phyloP scores from a whole-genome alignment of 1,140 invertebrate species.

The Dolichoris vasculosae region DNA sequence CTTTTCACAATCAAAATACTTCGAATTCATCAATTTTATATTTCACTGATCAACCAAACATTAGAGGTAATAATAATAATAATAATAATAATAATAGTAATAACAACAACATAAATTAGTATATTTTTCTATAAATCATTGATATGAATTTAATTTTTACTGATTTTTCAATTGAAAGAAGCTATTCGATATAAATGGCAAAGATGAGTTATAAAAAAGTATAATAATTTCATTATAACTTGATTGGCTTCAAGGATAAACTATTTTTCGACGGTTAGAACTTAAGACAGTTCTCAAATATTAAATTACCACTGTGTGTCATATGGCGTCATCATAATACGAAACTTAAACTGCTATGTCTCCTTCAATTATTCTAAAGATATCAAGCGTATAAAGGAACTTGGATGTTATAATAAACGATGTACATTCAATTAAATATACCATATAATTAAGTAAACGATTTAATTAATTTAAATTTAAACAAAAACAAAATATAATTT shows the following conservation, averaged over 20 bases:
- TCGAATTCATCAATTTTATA: not conserved
- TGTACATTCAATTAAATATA: not conserved
- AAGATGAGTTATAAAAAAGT: not conserved
- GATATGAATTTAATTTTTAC: too few species aligned
- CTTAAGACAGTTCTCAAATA: constrained; percentile 14
- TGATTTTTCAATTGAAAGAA: too few species aligned
- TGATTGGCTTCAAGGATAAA: constrained; percentile 3
- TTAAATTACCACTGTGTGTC: constrained; percentile 32
- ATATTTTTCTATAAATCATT: not conserved
- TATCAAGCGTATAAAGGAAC: not conserved
- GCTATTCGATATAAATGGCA: not conserved
- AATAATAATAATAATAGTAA: not conserved
- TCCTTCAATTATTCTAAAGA: constrained; percentile 13
- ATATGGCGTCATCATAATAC: constrained; percentile 21
- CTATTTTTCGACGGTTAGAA: constrained; percentile 18
- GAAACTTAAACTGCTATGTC: constrained; percentile 12
- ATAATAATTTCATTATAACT: not conserved
- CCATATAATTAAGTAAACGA: not conserved
- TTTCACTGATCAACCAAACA: not conserved
- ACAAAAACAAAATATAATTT: too few species aligned
- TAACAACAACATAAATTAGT: too few species aligned
- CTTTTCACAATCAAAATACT: not conserved
- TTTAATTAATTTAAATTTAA: not conserved
- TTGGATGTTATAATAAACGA: not conserved
- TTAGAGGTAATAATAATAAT: not conserved